A percentile compares a stretch with the other conserved stretches of the same genome.
phyloP scores from a whole-genome alignment of 2,888 invertebrate species.

The Oegoconia quadripuncta region DNA sequence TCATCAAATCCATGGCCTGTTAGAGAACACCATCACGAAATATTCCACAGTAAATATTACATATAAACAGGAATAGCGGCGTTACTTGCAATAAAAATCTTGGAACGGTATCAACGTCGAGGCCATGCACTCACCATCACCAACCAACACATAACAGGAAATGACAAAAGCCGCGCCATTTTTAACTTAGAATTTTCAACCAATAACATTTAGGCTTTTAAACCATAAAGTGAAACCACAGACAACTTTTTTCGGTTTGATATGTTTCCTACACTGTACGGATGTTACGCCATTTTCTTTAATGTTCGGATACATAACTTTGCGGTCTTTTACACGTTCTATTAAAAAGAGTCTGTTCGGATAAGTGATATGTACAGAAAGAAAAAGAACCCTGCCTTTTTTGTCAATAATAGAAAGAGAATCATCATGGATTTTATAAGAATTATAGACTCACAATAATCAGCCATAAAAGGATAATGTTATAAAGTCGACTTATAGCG shows the following conservation, averaged over 20 bases:
- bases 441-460: no score
- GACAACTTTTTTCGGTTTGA: constrained; percentile 19
- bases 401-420: no score
- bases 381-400: no score
- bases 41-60: constrained; percentile 61
- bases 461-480: no score
- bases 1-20: constrained; percentile 81
- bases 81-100: constrained; percentile 52
- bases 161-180: constrained; percentile 74
- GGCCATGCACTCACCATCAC: constrained; percentile 63
- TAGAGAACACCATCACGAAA: constrained; percentile 77
- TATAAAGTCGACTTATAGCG: no score
- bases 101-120: constrained; percentile 67
- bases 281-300: constrained; percentile 24
- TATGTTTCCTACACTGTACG: constrained; percentile 35
- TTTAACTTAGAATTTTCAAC: constrained; percentile 37
- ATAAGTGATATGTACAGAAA: no score
- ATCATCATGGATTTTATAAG: no score
- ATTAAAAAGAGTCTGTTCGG: no score
- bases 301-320: constrained; percentile 2
- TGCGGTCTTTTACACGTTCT: no score
- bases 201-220: constrained; percentile 43
- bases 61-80: constrained; percentile 53
- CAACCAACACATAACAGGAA: constrained; percentile 67
- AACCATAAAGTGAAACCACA: constrained; percentile 33